Evolutionary conservation across 2,888 invertebrate species (phyloP), one percentile per base, ranked within the genome.

Genomic region (Ophioninae sp.): DNA sequence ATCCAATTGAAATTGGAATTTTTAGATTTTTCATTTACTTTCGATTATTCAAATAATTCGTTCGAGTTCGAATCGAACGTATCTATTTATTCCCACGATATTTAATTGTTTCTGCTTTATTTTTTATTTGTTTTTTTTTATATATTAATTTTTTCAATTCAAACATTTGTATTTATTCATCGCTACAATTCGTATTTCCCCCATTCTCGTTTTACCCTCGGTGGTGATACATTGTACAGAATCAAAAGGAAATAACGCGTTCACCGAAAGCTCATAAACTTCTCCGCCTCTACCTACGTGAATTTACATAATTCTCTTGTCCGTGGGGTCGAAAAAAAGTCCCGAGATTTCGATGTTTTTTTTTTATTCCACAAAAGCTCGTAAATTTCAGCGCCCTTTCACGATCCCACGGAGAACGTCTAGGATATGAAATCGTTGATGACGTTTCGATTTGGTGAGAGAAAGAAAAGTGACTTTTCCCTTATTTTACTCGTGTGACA

Each of bases 391-490:
- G 50, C 17, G 6, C 17, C 74, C 59, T 41, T 61, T 57, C 70
- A 41, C 68, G 59, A 50, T 64, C 17, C 69, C 6, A 20, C 30
- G 41, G 64, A 74, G 64, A 74, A 70, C 72, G 65, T 64, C 39
- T 21, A 70, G 23, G 79, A 67, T 78, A 80, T 80, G 82, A 84
- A 80, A 84, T 84, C 50, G 57, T 57, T 65, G 76, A 57, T 20
- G 81, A 79, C 50, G 82, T 70, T 79, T 81, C 79, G 79, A 80
- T 76, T 30, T 73, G 82, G 82, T 74, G 78, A 79, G 78, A 72
- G 77, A 69, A 61, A 65, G 65, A 59, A 23, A 30, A 6, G 7
- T 56, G 41, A 20, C n/a, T n/a, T 44, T 6, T 30, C 39, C 17
- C n/a, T n/a, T 44, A 6, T 30, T 23, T 10, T 13, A n/a, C 30